A percentile compares a stretch with the other conserved stretches of the same genome.
These are phyloP conservation scores for Conomelus anceps DNA, from an alignment of 2,888 invertebrate genomes.

Conservation along the genomic window DNA sequence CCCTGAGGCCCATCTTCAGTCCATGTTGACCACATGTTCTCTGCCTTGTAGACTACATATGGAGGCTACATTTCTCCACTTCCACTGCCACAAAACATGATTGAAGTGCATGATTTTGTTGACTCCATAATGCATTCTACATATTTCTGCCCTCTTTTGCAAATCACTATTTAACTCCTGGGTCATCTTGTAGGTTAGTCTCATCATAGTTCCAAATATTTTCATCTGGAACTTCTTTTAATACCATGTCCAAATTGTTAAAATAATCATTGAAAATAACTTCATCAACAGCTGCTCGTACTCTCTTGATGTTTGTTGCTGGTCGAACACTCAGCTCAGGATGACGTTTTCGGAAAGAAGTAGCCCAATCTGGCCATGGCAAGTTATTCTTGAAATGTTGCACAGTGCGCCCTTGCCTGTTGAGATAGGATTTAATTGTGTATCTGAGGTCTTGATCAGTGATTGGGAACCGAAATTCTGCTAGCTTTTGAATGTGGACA, in stretches of 20 bases:
- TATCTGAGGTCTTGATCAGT: not conserved
- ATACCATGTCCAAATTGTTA: slow-evolving; percentile 14
- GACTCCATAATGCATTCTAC: slow-evolving; percentile 5
- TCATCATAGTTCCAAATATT: slow-evolving; percentile 39
- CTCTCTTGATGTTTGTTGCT: slow-evolving; percentile 18
- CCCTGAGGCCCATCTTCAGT: slow-evolving; percentile 39
- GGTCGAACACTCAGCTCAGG: not conserved
- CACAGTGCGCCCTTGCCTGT: slow-evolving; percentile 16
- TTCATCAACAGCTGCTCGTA: slow-evolving; percentile 18
- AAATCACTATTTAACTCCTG: slow-evolving; percentile 4
- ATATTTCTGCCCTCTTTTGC: slow-evolving; percentile 29
- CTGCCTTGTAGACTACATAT: slow-evolving; percentile 43
- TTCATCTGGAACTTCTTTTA: slow-evolving; percentile 24
- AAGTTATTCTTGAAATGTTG: not conserved
- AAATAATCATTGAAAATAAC: slow-evolving; percentile 25
- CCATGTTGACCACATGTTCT: slow-evolving; percentile 41
- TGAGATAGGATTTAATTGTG: not conserved
- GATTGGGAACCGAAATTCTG: slow-evolving; percentile 3
- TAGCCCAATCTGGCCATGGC: not conserved
- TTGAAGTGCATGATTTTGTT: slow-evolving; percentile 38
- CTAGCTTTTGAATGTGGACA: not conserved
- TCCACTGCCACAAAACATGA: slow-evolving; percentile 42
- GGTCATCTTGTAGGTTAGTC: slow-evolving; percentile 27
- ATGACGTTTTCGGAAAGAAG: slow-evolving; percentile 23
- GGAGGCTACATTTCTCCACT: slow-evolving; percentile 39